Evolutionary conservation across 1,140 invertebrate species (phyloP), one percentile per base, ranked within the genome.

Genomic region (honey bee (Apis mellifera)): DNA sequence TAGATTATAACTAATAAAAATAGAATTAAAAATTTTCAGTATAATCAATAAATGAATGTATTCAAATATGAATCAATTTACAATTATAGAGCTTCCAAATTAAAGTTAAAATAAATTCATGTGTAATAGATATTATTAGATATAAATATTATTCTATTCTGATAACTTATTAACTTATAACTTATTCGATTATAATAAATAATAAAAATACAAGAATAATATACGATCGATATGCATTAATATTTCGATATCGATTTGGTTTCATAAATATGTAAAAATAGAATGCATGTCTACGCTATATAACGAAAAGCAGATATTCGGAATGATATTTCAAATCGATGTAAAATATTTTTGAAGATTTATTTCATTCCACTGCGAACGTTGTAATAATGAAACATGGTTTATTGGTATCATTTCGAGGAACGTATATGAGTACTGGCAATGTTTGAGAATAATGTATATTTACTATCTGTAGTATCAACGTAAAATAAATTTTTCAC

Each of bases 261-360:
- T 81, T 66, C 32, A 75, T 81, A 75, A 81, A 75, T 81, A 75
- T 76, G 54, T 54, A 76, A 57, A 52, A 15, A 21, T 19, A 7
- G 21, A 15, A 32, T 1, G 69, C 9, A 23, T 42, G n/a, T 5
- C 42, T 2, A 19, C 8, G 65, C 19, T 9, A 52, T 23, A 68
- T 74, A 26, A 57, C 32, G 48, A 68, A 71, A 68, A 74, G 21
- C 15, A 13, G 78, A 48, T 64, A 65, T 50, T 23, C 50, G n/a
- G 4, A n/a, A 11, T 13, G 17, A 19, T 50, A 23, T 15, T n/a
- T 32, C 9, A 19, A 74, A 64, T 9, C 17, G 12, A 17, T 50
- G 54, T 66, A 65, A 75, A 81, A 66, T 48, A 50, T 66, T 66
- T 48, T 12, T 13, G 1, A 55, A 48, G 19, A 65, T 74, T 74